Percentiles rank a stretch among this genome's conserved stretches.
Evolutionary conservation across 2,113 vertebrate species (phyloP).

Genomic region (Psophia crepitans): DNA sequence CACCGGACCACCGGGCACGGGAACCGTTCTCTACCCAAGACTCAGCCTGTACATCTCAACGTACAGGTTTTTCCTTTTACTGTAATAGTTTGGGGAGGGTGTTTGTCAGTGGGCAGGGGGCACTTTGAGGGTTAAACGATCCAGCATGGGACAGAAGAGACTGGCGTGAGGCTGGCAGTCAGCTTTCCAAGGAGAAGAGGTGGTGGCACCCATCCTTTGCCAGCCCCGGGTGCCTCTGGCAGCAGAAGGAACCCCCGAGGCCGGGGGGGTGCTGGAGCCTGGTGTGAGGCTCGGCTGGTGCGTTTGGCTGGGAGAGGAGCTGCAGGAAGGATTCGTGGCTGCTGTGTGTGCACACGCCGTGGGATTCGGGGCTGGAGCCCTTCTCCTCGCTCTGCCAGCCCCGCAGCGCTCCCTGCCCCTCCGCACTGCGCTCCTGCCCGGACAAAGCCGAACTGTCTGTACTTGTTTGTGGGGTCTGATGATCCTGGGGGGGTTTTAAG

Average conservation of each 20-base stretch:
- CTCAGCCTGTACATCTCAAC: not conserved
- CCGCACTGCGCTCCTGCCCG: not conserved
- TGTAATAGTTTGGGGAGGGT: conserved; percentile 38
- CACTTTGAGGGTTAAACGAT: not conserved
- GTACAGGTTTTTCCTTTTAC: conserved; percentile 39
- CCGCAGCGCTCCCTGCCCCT: not conserved
- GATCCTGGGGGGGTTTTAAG: not conserved
- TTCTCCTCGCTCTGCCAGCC: not conserved
- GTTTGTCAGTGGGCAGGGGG: conserved; percentile 17
- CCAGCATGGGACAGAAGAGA: not conserved
- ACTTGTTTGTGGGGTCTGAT: conserved; percentile 38
- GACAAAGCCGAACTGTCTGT: conserved; percentile 41
- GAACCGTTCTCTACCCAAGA: conserved; percentile 12
- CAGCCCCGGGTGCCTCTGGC: not conserved
- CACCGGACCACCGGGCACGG: fast-evolving
- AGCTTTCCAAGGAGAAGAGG: not conserved
- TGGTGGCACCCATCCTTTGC: not conserved
- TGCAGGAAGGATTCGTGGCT: not conserved
- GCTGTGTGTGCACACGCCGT: not conserved
- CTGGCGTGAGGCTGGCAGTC: not conserved
- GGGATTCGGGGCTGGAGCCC: not conserved
- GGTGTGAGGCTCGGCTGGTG: not conserved
- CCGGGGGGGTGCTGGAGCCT: not conserved
- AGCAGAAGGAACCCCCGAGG: not conserved
- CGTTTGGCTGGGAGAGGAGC: not conserved